phyloP scores from a whole-genome alignment of 2,113 vertebrate genomes.

The Romanogobio albipinnatus region DNA sequence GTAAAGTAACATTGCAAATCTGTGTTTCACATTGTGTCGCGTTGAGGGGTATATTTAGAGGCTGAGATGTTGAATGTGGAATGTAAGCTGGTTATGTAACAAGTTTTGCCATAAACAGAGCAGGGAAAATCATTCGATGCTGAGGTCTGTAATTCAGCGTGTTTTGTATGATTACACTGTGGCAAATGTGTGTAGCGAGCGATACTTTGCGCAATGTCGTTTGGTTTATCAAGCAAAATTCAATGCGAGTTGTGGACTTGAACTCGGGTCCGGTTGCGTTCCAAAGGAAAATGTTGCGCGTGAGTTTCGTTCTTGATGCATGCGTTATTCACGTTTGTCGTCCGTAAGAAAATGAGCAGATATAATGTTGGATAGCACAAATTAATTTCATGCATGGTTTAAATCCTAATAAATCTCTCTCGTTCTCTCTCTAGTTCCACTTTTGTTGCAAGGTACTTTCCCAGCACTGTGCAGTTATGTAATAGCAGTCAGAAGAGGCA shows the following conservation, averaged over 20 bases:
- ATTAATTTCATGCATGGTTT: neutral
- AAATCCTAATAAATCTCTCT: neutral
- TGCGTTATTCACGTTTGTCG: neutral
- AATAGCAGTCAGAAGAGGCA: constrained; percentile 70
- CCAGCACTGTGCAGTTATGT: constrained; percentile 71
- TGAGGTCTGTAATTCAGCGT: neutral
- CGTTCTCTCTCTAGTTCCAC: constrained; percentile 51
- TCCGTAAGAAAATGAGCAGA: neutral
- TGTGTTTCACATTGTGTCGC: neutral
- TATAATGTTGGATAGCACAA: neutral
- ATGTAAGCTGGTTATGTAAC: constrained; percentile 97
- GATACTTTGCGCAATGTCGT: neutral
- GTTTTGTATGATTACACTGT: neutral
- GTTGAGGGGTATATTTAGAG: constrained; percentile 85
- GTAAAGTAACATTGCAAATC: too few species aligned
- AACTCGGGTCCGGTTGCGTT: neutral
- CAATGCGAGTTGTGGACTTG: neutral
- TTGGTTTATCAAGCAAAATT: neutral
- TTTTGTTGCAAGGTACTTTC: constrained; percentile 68
- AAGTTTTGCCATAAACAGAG: constrained; percentile 93
- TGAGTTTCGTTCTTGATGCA: neutral
- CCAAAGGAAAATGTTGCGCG: neutral
- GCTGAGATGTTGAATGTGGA: constrained; percentile 88
- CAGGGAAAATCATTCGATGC: constrained; percentile 63
- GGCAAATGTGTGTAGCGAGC: neutral